A percentile compares a stretch with the other conserved stretches of the same genome.
phyloP scores from a whole-genome alignment of 2,888 invertebrate species.

The Hymenopus coronatus region DNA sequence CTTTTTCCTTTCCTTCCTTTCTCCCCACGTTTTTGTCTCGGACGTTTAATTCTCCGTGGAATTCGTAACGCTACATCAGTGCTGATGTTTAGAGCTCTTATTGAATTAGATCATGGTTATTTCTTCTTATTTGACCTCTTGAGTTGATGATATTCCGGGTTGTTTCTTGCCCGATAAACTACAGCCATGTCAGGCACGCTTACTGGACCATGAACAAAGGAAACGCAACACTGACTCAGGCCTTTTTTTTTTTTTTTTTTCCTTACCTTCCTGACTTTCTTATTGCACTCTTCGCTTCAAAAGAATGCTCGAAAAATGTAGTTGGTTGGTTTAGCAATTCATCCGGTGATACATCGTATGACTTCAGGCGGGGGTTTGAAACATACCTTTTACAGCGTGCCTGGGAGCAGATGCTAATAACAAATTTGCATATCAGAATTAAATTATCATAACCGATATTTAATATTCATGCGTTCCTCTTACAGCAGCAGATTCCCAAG shows the following conservation, averaged over 20 bases:
- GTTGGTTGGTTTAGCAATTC: background rate
- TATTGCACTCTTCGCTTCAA: background rate
- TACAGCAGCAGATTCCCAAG: too few species aligned
- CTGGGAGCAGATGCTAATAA: background rate
- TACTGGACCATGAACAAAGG: background rate
- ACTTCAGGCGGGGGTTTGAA: background rate
- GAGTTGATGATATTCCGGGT: background rate
- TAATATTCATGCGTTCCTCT: too few species aligned
- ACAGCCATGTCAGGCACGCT: background rate
- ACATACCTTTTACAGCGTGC: background rate
- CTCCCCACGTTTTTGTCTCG: background rate
- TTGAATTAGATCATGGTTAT: constrained; percentile 15
- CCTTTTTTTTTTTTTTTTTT: background rate
- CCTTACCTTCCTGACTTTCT: background rate
- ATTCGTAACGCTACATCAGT: background rate
- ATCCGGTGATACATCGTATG: background rate
- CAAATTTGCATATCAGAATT: background rate
- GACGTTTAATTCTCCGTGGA: background rate
- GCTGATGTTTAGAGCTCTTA: constrained; percentile 4
- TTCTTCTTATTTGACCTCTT: background rate
- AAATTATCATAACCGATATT: background rate
- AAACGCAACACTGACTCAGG: constrained; percentile 1
- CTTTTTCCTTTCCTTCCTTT: background rate
- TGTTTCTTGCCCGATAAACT: background rate
- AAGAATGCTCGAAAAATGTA: background rate